phyloP scores from a whole-genome alignment of 2,888 invertebrate genomes.

The Drosophila rubida region DNA sequence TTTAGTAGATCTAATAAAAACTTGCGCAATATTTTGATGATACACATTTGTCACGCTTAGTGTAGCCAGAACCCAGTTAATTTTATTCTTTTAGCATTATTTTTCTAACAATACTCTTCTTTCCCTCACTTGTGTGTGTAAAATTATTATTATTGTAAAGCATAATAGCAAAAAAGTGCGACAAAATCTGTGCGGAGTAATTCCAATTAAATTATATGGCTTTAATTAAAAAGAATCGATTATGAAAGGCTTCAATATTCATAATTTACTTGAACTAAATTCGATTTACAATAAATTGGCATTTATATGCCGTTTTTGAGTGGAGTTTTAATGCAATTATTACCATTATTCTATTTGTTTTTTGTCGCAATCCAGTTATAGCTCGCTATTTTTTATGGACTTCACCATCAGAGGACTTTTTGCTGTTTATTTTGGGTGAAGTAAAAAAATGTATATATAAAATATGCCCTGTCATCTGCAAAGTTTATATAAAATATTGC shows the following conservation, averaged over 20 bases:
- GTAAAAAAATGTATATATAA: slow-evolving; percentile 13
- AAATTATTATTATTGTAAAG: neutral
- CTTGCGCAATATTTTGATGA: no score
- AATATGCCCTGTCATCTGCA: slow-evolving; percentile 28
- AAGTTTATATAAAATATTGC: slow-evolving; percentile 20
- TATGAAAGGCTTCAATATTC: slow-evolving; percentile 18
- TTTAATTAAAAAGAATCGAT: slow-evolving; percentile 19
- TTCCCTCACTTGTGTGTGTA: neutral
- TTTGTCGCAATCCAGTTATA: slow-evolving; percentile 2
- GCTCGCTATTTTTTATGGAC: slow-evolving; percentile 6
- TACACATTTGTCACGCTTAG: no score
- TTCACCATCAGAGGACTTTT: slow-evolving; percentile 16
- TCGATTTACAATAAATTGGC: slow-evolving; percentile 28
- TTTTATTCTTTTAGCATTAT: neutral
- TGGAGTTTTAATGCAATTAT: slow-evolving; percentile 36
- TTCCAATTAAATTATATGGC: slow-evolving; percentile 1
- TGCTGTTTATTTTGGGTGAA: slow-evolving; percentile 10
- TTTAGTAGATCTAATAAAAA: neutral
- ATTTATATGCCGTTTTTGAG: slow-evolving; percentile 19
- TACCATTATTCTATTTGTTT: slow-evolving; percentile 34
- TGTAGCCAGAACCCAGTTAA: neutral
- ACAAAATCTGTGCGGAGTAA: neutral
- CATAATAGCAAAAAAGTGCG: neutral
- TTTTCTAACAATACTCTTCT: neutral
- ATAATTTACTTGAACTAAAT: slow-evolving; percentile 44